Evolutionary conservation across 2,888 invertebrate species (phyloP), one percentile per base, ranked within the genome.

Genomic region (Pyrochroa serraticornis): DNA sequence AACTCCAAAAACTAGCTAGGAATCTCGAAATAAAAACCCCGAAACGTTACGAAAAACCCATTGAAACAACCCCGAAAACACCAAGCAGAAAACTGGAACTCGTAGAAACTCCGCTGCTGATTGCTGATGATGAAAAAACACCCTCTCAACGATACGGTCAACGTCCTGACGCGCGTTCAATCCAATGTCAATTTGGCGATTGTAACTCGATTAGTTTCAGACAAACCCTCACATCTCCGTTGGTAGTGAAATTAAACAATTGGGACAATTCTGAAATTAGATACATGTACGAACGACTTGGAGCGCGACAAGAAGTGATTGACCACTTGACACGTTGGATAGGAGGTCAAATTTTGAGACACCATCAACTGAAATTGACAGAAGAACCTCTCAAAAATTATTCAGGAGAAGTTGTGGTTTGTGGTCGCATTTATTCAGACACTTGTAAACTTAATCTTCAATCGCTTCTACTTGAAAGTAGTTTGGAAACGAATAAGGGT

Each of bases 351-450:
- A 75, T 80, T 48, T 55, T 72, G 3, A 63, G 72, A n/a, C 73
- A 71, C 34, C 64, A 76, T 62, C 62, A 66, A 10, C 61, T 82
- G 31, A 75, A 76, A 35, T 38, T 63, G 1, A 61, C 60, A 13
- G 58, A 65, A 36, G 63, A 64, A 14, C 32, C 54, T 7, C 37
- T 66, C 8, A 63, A 62, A 43, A 54, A 52, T 10, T 51, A 58
- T 31, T 56, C 64, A 41, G 69, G 69, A 12, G 66, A 66, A 33
- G 64, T 72, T 54, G 48, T 55, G 6, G 68, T 70, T 33, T 86
- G 86, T 49, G 95, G 95, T 8, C 85, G 91, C 44, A 84, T 95
- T 62, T 85, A 87, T 64, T 90, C 90, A 68, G 92, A 93, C 68
- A 86, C 87, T 0, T 85, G 88, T 63, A 85, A 87, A 58, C 80